Percentiles rank a stretch among this genome's conserved stretches.
Conservation (phyloP, 2,113 vertebrate species). For the Pseudolaguvia tuberculata region DNA sequence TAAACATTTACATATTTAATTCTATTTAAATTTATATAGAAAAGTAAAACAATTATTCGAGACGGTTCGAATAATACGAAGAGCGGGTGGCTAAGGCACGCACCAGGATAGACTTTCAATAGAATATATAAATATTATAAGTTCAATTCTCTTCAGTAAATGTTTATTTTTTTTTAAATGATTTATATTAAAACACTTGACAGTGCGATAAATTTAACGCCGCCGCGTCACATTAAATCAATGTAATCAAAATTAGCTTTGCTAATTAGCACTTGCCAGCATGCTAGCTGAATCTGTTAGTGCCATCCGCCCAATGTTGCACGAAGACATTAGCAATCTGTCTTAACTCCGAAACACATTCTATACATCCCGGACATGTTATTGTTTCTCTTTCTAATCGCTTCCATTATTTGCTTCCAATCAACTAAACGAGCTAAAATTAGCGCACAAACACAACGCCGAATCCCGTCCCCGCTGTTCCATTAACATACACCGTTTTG, state of each 20-base stretch:
- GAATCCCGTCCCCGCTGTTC: too few relatives aligned
- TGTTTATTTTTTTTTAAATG: not conserved
- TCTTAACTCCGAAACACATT: too few relatives aligned
- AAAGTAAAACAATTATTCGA: not conserved
- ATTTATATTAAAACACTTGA: too few relatives aligned
- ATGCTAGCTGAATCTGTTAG: not conserved
- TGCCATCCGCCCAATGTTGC: not conserved
- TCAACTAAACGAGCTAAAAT: conserved; percentile 1
- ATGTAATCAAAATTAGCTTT: too few relatives aligned
- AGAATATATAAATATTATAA: too few relatives aligned
- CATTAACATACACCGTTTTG: too few relatives aligned
- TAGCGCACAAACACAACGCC: conserved; percentile 6
- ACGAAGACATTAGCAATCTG: not conserved
- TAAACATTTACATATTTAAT: not conserved
- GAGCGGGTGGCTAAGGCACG: not conserved
- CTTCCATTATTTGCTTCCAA: not conserved
- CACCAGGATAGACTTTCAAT: not conserved
- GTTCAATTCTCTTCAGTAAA: too few relatives aligned
- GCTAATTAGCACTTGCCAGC: not conserved
- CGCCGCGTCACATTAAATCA: not conserved
- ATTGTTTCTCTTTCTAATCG: not conserved
- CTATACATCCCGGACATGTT: accelerated
- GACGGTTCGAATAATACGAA: too few relatives aligned
- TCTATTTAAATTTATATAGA: not conserved
- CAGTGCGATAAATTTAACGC: not conserved